Conservation (phyloP, 1,140 invertebrate species). For the Asobara japonica region DNA sequence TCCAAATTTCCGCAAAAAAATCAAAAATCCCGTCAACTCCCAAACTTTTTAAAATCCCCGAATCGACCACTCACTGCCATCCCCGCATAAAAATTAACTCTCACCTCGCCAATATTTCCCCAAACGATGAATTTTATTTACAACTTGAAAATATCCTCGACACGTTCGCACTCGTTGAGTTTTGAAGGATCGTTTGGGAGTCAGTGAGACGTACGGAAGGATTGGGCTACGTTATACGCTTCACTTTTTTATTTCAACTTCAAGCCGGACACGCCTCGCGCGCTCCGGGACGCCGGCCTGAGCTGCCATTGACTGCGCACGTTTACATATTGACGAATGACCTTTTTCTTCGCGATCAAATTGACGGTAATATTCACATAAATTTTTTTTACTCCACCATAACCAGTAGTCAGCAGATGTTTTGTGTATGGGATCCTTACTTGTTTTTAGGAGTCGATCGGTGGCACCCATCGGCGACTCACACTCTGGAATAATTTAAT, state of each 20-base stretch:
- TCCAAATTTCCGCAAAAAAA: too few species aligned
- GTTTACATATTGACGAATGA: conserved; percentile 18
- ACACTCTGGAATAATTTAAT: conserved; percentile 60
- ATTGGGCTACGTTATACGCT: too few species aligned
- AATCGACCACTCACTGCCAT: too few species aligned
- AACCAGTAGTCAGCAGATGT: conserved; percentile 15
- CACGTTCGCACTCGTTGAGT: too few species aligned
- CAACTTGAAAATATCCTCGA: too few species aligned
- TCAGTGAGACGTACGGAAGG: too few species aligned
- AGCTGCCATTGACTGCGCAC: not conserved
- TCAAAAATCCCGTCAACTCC: too few species aligned
- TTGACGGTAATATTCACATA: not conserved
- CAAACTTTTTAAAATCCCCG: too few species aligned
- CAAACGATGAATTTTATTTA: too few species aligned
- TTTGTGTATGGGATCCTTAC: conserved; percentile 14
- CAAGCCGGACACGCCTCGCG: conserved; percentile 23
- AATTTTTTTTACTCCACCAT: not conserved
- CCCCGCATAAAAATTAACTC: too few species aligned
- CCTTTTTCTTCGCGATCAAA: conserved; percentile 14
- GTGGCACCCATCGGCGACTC: conserved; percentile 45
- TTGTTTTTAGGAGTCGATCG: conserved; percentile 42
- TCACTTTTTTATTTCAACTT: not conserved
- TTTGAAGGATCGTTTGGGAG: too few species aligned
- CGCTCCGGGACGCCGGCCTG: not conserved
- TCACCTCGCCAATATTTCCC: too few species aligned